A percentile compares a stretch with the other conserved stretches of the same genome.
phyloP scores from a whole-genome alignment of 2,113 vertebrate genomes.

The Daboia siamensis region DNA sequence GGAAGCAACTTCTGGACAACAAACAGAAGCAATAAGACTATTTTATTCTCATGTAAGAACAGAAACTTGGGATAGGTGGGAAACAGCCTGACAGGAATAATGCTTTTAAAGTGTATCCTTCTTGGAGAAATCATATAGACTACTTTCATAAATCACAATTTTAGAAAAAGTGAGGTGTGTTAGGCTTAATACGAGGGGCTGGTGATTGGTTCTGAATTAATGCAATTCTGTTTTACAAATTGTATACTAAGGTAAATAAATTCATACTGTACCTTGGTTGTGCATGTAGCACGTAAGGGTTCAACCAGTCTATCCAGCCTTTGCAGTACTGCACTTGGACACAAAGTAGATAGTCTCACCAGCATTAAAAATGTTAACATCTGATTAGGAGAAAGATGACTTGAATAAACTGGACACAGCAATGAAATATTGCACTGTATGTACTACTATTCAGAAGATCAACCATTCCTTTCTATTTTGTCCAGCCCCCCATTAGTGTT shows the following conservation, averaged over 20 bases:
- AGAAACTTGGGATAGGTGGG: background rate
- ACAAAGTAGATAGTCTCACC: constrained; percentile 91
- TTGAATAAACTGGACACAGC: constrained; percentile 6
- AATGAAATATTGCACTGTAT: background rate
- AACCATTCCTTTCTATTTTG: background rate
- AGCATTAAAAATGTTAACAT: constrained; percentile 99
- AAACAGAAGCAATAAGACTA: background rate
- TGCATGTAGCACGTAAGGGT: constrained; percentile 91
- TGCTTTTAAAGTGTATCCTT: background rate
- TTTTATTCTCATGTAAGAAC: background rate
- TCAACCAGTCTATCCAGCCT: constrained; percentile 95
- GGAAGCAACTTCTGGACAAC: background rate
- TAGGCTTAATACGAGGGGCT: background rate
- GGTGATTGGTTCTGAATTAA: background rate
- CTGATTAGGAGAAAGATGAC: constrained; percentile 60
- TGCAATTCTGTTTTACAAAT: background rate
- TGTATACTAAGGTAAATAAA: background rate
- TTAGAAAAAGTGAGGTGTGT: background rate
- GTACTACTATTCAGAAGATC: background rate
- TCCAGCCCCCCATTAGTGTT: background rate
- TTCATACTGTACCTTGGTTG: constrained; percentile 78
- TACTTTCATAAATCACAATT: background rate
- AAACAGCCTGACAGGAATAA: background rate
- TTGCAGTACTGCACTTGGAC: constrained; percentile 95
- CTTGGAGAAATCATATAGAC: background rate